Percentiles rank a stretch among this genome's conserved stretches.
phyloP scores from a whole-genome alignment of 2,888 invertebrate genomes.

The Sericinus montela region DNA sequence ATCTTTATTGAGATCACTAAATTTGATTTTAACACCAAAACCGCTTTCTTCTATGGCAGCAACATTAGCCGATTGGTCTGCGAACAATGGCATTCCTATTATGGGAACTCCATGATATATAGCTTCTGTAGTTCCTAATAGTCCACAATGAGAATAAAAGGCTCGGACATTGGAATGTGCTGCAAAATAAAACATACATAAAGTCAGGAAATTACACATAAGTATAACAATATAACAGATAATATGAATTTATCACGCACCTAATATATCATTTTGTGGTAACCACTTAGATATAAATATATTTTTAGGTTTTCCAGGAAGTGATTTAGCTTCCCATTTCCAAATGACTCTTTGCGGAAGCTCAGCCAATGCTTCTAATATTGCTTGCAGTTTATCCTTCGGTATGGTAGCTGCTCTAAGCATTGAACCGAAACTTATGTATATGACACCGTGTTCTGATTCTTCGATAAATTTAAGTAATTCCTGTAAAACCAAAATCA shows the following conservation, averaged over 20 bases:
- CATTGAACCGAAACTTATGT: slow-evolving; percentile 88
- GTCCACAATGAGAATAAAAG: slow-evolving; percentile 79
- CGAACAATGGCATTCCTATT: slow-evolving; percentile 79
- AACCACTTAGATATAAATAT: slow-evolving; percentile 80
- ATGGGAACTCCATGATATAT: slow-evolving; percentile 78
- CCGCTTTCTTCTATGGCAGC: slow-evolving; percentile 73
- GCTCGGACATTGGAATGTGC: slow-evolving; percentile 73
- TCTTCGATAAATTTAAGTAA: slow-evolving; percentile 82
- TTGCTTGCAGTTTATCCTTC: slow-evolving; percentile 75
- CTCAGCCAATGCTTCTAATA: slow-evolving; percentile 79
- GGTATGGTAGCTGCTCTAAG: slow-evolving; percentile 81
- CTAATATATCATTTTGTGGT: slow-evolving; percentile 82
- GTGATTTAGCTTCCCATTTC: slow-evolving; percentile 84
- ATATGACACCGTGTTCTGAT: slow-evolving; percentile 83
- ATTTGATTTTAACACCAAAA: slow-evolving; percentile 60
- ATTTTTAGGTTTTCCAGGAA: slow-evolving; percentile 76
- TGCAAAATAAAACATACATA: slow-evolving; percentile 28
- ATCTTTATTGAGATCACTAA: slow-evolving; percentile 69
- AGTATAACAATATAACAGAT: too few species aligned
- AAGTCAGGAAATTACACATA: background rate
- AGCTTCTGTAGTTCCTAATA: slow-evolving; percentile 78
- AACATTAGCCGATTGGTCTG: slow-evolving; percentile 79
- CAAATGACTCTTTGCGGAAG: slow-evolving; percentile 84
- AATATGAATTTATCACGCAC: slow-evolving; percentile 48
- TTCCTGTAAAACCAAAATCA: slow-evolving; percentile 48